A percentile compares a stretch with the other conserved stretches of the same genome.
These are phyloP conservation scores for Hylaeus anthracinus DNA, from an alignment of 1,140 invertebrate species.

Conservation along the genomic window DNA sequence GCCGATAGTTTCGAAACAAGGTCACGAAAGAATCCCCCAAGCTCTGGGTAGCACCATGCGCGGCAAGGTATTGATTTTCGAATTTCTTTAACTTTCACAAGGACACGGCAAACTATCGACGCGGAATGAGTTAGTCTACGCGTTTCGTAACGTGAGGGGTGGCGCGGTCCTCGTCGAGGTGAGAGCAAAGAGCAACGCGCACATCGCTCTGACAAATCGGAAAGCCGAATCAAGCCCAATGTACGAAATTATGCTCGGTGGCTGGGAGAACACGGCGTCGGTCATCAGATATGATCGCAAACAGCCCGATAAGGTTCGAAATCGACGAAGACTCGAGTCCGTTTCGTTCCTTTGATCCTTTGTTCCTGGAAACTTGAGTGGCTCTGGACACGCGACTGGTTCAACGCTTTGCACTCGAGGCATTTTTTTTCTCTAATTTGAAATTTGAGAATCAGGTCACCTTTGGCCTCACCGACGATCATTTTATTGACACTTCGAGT, in stretches of 20 bases:
- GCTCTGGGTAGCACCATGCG: too few relatives aligned
- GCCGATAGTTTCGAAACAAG: not conserved
- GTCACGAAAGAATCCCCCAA: not conserved
- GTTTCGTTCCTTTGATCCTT: slow-evolving; percentile 10
- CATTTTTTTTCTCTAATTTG: too few relatives aligned
- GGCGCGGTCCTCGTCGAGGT: slow-evolving; percentile 82
- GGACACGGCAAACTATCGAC: slow-evolving; percentile 76
- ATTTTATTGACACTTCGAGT: too few relatives aligned
- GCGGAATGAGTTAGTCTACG: slow-evolving; percentile 82
- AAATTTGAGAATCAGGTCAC: too few relatives aligned
- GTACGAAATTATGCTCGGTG: slow-evolving; percentile 84
- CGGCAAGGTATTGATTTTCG: not conserved
- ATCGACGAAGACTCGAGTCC: slow-evolving; percentile 1
- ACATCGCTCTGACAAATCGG: slow-evolving; percentile 81
- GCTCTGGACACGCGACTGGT: too few relatives aligned
- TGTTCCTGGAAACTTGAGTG: not conserved
- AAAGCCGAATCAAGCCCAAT: slow-evolving; percentile 82
- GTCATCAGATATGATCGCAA: slow-evolving; percentile 84
- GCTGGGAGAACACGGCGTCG: slow-evolving; percentile 84
- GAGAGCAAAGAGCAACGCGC: slow-evolving; percentile 83
- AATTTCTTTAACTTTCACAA: slow-evolving; percentile 24
- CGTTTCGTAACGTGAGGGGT: slow-evolving; percentile 81
- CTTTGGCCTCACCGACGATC: too few relatives aligned
- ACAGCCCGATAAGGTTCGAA: slow-evolving; percentile 84
- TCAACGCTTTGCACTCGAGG: too few relatives aligned